Conservation (phyloP, 2,113 vertebrate genomes). For the Bujurquina vittata region DNA sequence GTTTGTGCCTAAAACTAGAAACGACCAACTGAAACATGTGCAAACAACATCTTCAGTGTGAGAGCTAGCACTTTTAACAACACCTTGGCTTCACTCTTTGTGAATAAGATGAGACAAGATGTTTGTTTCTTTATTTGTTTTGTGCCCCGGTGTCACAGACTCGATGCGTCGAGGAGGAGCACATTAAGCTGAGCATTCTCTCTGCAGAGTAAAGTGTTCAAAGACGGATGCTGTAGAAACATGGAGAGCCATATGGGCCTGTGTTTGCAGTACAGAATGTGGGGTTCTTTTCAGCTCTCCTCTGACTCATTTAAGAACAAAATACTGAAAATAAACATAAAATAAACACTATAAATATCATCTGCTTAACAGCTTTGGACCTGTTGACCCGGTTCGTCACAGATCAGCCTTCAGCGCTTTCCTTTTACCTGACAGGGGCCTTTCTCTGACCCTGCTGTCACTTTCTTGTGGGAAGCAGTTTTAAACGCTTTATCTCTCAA, state of each 20-base stretch:
- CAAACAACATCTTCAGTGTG: not conserved
- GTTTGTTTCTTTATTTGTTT: not conserved
- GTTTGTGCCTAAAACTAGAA: not conserved
- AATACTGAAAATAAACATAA: constrained; percentile 32
- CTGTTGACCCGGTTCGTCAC: constrained; percentile 29
- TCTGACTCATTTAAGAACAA: constrained; percentile 47
- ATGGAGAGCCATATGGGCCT: not conserved
- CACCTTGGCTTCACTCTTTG: not conserved
- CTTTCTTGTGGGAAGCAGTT: constrained; percentile 20
- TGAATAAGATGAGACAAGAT: not conserved
- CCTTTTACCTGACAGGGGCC: constrained; percentile 1
- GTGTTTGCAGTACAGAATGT: not conserved
- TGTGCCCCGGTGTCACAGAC: not conserved
- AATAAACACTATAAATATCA: constrained; percentile 18
- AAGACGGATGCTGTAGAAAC: not conserved
- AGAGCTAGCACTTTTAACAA: not conserved
- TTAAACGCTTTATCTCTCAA: constrained; percentile 11
- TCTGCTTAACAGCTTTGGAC: constrained; percentile 20
- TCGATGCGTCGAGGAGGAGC: not conserved
- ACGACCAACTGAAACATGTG: not conserved
- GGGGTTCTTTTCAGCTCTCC: constrained; percentile 18
- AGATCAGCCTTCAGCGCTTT: constrained; percentile 17
- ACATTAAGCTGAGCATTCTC: not conserved
- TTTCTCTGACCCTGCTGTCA: constrained; percentile 3
- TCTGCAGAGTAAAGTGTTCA: not conserved